Percentiles rank a stretch among this genome's conserved stretches.
Conservation (phyloP, 2,888 invertebrate species). For the Andrena flavipes region DNA sequence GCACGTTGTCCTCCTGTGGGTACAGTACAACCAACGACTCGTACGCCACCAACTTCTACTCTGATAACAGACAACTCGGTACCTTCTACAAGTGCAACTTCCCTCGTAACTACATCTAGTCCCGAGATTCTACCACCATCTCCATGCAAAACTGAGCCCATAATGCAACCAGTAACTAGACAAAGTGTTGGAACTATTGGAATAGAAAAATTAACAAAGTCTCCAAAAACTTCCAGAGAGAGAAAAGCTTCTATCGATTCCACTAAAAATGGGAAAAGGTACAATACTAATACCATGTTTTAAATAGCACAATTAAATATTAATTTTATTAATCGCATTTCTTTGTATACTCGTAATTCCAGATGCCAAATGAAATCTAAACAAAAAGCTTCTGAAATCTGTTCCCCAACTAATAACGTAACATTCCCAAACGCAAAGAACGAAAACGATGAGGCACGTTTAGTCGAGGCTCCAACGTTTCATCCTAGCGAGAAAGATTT, state of each 20-base stretch:
- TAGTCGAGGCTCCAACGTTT: slow-evolving; percentile 92
- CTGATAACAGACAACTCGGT: slow-evolving; percentile 62
- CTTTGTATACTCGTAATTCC: slow-evolving; percentile 38
- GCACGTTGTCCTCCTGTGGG: slow-evolving; percentile 86
- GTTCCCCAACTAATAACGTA: slow-evolving; percentile 75
- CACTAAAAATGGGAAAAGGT: slow-evolving; percentile 75
- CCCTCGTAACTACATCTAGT: slow-evolving; percentile 14
- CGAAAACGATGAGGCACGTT: slow-evolving; percentile 84
- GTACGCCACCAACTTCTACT: slow-evolving; percentile 79
- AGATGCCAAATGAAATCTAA: slow-evolving; percentile 76
- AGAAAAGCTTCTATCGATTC: slow-evolving; percentile 76
- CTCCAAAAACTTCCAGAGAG: slow-evolving; percentile 74
- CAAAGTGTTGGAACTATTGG: slow-evolving; percentile 30
- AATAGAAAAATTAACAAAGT: slow-evolving; percentile 71
- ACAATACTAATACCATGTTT: slow-evolving; percentile 14
- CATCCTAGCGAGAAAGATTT: slow-evolving; percentile 94
- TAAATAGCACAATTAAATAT: not conserved
- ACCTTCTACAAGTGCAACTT: slow-evolving; percentile 61
- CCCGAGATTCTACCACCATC: slow-evolving; percentile 36
- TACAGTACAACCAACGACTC: slow-evolving; percentile 86
- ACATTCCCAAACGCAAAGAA: slow-evolving; percentile 74
- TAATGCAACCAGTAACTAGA: slow-evolving; percentile 24
- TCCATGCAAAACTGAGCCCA: slow-evolving; percentile 48
- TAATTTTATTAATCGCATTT: not conserved
- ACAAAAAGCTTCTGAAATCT: slow-evolving; percentile 67